Evolutionary conservation across 64 coral and sea anemone species (phyloP), one percentile per base, ranked within the genome.

Genomic region (Hydrozoanthus tunicans): DNA sequence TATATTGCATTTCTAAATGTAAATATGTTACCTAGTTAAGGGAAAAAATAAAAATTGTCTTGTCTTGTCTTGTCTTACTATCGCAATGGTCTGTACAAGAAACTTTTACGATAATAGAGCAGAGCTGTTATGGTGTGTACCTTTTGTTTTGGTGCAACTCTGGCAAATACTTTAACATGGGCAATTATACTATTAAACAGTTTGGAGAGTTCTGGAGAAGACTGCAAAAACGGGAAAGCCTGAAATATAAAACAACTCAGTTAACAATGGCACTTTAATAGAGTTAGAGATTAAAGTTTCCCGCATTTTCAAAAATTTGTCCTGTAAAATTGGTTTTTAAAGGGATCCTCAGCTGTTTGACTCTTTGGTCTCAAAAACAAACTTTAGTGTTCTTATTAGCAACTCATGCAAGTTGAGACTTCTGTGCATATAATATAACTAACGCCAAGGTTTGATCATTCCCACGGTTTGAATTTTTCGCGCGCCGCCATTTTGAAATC

Each of bases 111-210:
- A 20, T 20, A 20, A 27, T 6, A 74, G 3, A 51, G 12, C 2
- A 43, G 11, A 74, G 51, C 26, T 51, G 3, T 81, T 51, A 43
- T 15, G 59, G 0, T 82, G 4, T 9, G 23, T 43, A 85, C 96
- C 96, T 98, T 98, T 77, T 98, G 96, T 77, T 98, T 98, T 58
- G 96, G 96, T 17, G 96, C 94, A 51, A 98, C 96, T 77, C 96
- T 93, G 7, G 96, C 96, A 77, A 95, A 98, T 10, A 98, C 96
- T 79, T 94, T 91, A 14, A 98, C 90, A 24, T 73, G 74, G 13
- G 89, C 91, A 51, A 95, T 84, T 13, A 98, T 85, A 9, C 81
- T 77, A 58, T 95, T 74, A 54, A 98, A 94, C 70, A 91, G 89
- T 62, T 83, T 91, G 15, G 86, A 82, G 20, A 86, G 85, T 58